phyloP scores from a whole-genome alignment of 2,113 vertebrate species.

The Hiodon tergisus region DNA sequence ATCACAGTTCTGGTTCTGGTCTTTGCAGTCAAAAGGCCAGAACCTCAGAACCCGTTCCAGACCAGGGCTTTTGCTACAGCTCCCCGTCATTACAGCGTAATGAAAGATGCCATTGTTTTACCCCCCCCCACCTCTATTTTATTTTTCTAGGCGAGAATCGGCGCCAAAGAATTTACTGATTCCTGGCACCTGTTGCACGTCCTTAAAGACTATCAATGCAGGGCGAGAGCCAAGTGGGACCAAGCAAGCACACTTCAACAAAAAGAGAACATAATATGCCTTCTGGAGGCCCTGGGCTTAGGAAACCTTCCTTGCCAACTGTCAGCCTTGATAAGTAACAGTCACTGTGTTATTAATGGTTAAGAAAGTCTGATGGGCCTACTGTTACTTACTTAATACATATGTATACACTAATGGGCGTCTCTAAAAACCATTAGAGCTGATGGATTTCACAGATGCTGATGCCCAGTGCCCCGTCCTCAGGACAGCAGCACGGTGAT shows the following conservation, averaged over 20 bases:
- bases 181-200: not conserved
- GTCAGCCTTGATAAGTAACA: conserved; percentile 9
- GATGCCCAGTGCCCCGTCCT: not conserved
- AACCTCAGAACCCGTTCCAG: not conserved
- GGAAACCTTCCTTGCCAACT: not conserved
- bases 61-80: not conserved
- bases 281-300: not conserved
- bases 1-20: not conserved
- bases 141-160: not conserved
- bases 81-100: not conserved
- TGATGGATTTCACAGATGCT: not conserved
- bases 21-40: not conserved
- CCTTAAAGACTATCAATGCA: not conserved
- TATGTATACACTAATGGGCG: conserved; percentile 1
- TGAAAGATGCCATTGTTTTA: conserved; percentile 8
- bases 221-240: no score
- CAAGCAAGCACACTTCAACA: not conserved
- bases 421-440: conserved; percentile 8
- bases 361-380: conserved; percentile 1
- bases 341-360: conserved; percentile 17
- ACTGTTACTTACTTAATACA: conserved; percentile 16
- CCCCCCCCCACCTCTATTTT: not conserved
- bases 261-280: not conserved
- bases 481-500: not conserved
- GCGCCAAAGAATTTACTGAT: conserved; percentile 9